Evolutionary conservation across 2,797 vertebrate species (phyloP).

Genomic region (Delichon dasypus): DNA sequence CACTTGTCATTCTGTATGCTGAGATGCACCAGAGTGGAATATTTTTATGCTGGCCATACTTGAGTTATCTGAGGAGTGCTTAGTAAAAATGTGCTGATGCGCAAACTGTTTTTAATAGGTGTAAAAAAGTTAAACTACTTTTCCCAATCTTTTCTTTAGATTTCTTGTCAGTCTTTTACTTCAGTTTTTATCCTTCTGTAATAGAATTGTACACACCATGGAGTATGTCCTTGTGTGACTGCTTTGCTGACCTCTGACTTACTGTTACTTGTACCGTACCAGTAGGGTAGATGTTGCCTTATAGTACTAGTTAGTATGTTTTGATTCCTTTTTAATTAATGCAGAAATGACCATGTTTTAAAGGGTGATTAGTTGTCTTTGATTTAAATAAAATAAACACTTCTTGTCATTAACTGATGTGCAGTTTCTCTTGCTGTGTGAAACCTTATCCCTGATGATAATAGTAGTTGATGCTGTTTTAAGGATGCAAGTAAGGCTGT

Average conservation of each 20-base stretch:
- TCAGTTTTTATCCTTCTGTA: fast-evolving
- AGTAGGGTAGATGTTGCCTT: background rate
- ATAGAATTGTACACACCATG: background rate
- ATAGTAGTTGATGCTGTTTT: background rate
- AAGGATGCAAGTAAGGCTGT: background rate
- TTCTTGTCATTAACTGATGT: background rate
- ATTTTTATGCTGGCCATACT: background rate
- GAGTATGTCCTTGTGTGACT: background rate
- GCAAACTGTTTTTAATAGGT: background rate
- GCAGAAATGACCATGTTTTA: background rate
- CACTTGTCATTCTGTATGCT: background rate
- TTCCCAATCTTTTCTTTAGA: background rate
- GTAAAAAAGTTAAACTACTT: background rate
- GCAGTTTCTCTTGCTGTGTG: background rate
- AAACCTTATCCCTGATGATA: background rate
- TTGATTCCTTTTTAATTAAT: background rate
- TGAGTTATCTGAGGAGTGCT: background rate
- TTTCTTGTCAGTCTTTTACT: background rate
- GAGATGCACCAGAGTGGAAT: background rate
- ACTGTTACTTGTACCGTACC: background rate
- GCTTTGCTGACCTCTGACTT: background rate
- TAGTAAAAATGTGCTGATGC: background rate
- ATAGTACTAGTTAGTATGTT: background rate
- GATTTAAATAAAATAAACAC: background rate
- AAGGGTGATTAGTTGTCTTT: background rate